A percentile compares a stretch with the other conserved stretches of the same genome.
Conservation (phyloP, 2,888 invertebrate genomes). For the Coenonympha arcania region DNA sequence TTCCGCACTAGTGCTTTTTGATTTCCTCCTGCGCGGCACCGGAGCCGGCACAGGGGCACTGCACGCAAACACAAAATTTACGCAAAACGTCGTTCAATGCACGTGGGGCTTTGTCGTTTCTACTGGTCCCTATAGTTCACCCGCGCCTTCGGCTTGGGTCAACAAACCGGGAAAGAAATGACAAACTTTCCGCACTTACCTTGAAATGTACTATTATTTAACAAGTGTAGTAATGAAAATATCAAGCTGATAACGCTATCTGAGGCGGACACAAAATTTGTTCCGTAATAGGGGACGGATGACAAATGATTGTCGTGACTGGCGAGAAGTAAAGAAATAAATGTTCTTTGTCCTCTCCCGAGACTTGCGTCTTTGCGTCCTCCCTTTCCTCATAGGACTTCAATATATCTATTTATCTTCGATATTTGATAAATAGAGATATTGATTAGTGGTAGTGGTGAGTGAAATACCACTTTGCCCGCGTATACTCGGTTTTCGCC, state of each 20-base stretch:
- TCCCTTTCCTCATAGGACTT: conserved; percentile 2
- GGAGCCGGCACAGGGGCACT: too few relatives aligned
- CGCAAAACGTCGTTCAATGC: too few relatives aligned
- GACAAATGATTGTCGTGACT: conserved; percentile 14
- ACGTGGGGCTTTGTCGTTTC: too few relatives aligned
- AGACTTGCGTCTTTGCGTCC: conserved; percentile 1
- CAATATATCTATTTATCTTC: neutral
- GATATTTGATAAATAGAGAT: conserved; percentile 1
- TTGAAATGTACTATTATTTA: too few relatives aligned
- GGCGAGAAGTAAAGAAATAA: conserved; percentile 14
- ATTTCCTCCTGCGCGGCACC: too few relatives aligned
- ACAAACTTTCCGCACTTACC: too few relatives aligned
- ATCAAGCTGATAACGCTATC: conserved; percentile 3
- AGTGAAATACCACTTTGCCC: neutral
- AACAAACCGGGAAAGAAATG: too few relatives aligned
- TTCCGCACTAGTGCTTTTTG: too few relatives aligned
- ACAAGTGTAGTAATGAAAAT: conserved; percentile 5
- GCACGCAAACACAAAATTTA: too few relatives aligned
- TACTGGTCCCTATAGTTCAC: too few relatives aligned
- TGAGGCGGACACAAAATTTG: conserved; percentile 8
- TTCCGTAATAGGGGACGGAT: conserved; percentile 15
- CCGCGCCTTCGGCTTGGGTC: too few relatives aligned
- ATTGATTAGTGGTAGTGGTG: conserved; percentile 1
- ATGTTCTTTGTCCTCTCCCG: conserved; percentile 8
- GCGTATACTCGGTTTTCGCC: too few relatives aligned